These are phyloP conservation scores for Drosophila paranaensis DNA, from an alignment of 2,888 invertebrate genomes.

Conservation along the genomic window DNA sequence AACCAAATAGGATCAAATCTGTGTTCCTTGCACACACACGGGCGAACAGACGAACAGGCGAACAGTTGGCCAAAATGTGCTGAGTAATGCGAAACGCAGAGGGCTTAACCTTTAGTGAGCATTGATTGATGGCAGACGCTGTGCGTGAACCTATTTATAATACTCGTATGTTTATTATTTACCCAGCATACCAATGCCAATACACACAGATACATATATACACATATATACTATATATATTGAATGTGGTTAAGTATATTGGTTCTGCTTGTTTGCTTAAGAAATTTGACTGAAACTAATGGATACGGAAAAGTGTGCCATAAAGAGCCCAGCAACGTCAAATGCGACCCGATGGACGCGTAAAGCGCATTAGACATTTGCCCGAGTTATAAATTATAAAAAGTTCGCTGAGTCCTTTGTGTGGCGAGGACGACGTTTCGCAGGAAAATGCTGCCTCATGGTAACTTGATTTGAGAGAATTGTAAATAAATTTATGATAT, in stretches of 20 bases:
- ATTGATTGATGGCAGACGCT: slow-evolving; percentile 71
- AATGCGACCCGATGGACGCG: slow-evolving; percentile 60
- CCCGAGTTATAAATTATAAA: slow-evolving; percentile 42
- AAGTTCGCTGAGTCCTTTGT: slow-evolving; percentile 1
- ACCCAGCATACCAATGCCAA: slow-evolving; percentile 56
- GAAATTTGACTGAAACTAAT: slow-evolving; percentile 77
- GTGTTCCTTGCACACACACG: slow-evolving; percentile 2
- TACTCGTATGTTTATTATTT: slow-evolving; percentile 75
- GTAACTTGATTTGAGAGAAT: slow-evolving; percentile 3
- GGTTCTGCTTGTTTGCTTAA: slow-evolving; percentile 64
- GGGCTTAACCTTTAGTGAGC: slow-evolving; percentile 30
- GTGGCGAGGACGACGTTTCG: neutral
- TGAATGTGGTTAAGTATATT: slow-evolving; percentile 51
- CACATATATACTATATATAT: no score
- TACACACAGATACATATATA: neutral
- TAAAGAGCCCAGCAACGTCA: slow-evolving; percentile 31
- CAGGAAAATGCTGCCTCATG: slow-evolving; percentile 43
- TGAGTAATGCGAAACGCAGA: slow-evolving; percentile 46
- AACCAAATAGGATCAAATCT: slow-evolving; percentile 19
- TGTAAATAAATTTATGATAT: neutral
- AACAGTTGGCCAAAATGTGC: slow-evolving; percentile 39
- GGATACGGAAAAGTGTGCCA: slow-evolving; percentile 46
- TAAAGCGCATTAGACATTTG: slow-evolving; percentile 46
- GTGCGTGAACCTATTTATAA: slow-evolving; percentile 71
- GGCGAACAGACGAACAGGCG: neutral